Evolutionary conservation across 2,888 invertebrate species (phyloP).

Genomic region (Callinectes sapidus): DNA sequence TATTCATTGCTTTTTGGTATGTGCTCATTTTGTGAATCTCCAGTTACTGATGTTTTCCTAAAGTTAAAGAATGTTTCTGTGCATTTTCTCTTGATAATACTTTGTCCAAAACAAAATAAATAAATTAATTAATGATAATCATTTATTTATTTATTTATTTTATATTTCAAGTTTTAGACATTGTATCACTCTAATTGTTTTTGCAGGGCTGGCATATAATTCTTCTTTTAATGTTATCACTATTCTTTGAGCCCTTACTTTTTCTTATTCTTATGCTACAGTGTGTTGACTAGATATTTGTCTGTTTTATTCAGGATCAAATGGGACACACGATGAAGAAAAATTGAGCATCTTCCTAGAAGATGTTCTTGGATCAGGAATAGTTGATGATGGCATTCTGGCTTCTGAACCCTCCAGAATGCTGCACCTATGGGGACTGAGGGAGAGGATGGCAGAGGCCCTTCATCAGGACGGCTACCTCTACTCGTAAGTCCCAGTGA

Average conservation of each 20-base stretch:
- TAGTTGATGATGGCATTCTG: constrained; percentile 88
- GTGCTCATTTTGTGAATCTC: no score
- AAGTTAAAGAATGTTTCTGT: no score
- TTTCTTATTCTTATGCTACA: not conserved
- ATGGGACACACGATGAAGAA: constrained; percentile 88
- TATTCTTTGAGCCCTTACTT: not conserved
- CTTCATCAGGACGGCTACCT: constrained; percentile 88
- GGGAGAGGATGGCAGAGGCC: constrained; percentile 89
- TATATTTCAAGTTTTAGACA: not conserved
- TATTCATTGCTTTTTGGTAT: not conserved
- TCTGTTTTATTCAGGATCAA: constrained; percentile 80
- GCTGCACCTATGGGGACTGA: constrained; percentile 87
- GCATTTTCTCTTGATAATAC: not conserved
- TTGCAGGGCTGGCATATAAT: not conserved
- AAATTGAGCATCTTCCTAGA: constrained; percentile 89
- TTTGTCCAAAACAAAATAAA: not conserved
- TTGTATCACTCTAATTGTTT: not conserved
- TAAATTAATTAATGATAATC: no score
- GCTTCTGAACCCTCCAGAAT: constrained; percentile 85
- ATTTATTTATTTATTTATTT: not conserved
- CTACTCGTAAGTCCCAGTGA: constrained; percentile 81
- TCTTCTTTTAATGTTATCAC: not conserved
- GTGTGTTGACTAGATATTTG: not conserved
- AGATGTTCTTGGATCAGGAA: constrained; percentile 82
- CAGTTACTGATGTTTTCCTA: no score